Base-by-base conservation (phyloP, 2,888 invertebrate species). In the Euproctis similis region DNA sequence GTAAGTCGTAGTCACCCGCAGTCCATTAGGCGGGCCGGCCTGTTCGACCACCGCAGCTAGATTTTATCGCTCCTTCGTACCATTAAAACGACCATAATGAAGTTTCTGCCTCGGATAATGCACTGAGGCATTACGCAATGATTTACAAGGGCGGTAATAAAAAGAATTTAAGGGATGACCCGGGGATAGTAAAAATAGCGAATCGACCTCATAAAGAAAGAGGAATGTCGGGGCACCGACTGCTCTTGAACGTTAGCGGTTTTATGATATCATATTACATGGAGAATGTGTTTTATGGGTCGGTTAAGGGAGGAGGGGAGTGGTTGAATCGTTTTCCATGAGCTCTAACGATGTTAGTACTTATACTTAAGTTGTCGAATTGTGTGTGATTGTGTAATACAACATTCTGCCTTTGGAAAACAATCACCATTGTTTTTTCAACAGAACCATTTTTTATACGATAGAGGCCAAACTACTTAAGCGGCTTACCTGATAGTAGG, bases 111-210 rank as follows among this genome's bases (percentile, higher is more conserved):
- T 50, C 73, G 75, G 78, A 78, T 81, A 84, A 82, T 82, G 78
- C 80, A 81, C 75, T 76, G 67, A 63, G 65, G 82, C 78, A 78
- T 81, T 75, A 78, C 77, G 69, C 81, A 72, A 82, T 84, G 82
- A 84, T 84, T 82, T 84, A 82, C 80, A 75, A 76, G 77, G 74
- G 71, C 62, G 61, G 78, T 80, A 82, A 81, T 82, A 82, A 82
- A 82, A 82, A 81, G 78, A 81, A 81, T 82, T 80, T 80, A 80
- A 80, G 82, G 81, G 81, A 82, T 82, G 82, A 80, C 82, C 73
- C 66, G 58, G 56, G 49, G 54, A 53, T 61, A 59, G 74, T 72
- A 76, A 76, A 76, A 76, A 76, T 74, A 58, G 59, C 55, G 54
- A 53, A 59, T 58, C 57, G 63, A 59, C 62, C 63, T 70, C 72